These are phyloP conservation scores for Tachuris rubrigastra DNA, from an alignment of 2,113 vertebrate genomes.

Conservation along the genomic window DNA sequence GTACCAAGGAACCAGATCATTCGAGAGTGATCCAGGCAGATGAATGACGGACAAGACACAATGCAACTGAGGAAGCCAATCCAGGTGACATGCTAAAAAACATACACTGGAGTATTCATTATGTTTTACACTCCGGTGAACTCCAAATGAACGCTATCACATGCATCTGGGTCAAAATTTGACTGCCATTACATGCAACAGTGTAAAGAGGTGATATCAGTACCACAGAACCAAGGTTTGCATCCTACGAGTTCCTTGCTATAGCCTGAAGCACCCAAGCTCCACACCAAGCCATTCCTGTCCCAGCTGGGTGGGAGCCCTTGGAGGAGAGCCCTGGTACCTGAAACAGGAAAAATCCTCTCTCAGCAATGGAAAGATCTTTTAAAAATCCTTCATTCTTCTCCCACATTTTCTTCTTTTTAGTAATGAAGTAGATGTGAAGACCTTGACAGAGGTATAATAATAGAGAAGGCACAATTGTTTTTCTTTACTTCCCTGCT, in stretches of 20 bases:
- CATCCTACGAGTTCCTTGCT: not conserved
- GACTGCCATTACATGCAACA: conserved; percentile 12
- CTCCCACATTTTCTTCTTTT: not conserved
- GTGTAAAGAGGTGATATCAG: not conserved
- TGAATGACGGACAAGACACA: not conserved
- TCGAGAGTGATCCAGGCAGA: not conserved
- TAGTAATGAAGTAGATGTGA: not conserved
- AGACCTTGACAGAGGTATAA: not conserved
- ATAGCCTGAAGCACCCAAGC: not conserved
- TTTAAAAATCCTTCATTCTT: not conserved
- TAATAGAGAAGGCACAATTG: not conserved
- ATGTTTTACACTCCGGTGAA: not conserved
- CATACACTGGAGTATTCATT: not conserved
- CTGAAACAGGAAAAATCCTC: not conserved
- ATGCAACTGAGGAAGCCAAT: not conserved
- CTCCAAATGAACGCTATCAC: not conserved
- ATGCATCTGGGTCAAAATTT: conserved; percentile 58
- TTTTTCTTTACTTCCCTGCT: not conserved
- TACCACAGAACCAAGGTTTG: not conserved
- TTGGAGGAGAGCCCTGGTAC: not conserved
- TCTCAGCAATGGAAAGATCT: not conserved
- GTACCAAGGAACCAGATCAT: not conserved
- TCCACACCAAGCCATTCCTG: not conserved
- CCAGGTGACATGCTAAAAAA: not conserved
- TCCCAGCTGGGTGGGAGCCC: not conserved